Evolutionary conservation across 37 sponge, comb jelly and placozoan genomes (phyloP).

Genomic region (Chondrosia reniformis): DNA sequence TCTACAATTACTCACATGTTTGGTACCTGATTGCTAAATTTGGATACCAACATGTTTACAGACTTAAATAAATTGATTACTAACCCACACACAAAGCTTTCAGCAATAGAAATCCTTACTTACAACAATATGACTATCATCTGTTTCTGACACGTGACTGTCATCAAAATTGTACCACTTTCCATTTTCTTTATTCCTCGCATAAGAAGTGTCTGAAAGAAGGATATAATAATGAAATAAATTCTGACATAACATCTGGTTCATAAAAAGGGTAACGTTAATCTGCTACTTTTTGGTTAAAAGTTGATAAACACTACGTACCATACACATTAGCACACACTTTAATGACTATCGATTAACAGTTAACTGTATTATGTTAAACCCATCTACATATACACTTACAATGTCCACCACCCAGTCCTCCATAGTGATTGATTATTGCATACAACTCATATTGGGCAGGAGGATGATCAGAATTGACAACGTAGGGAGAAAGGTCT

Average conservation of each 20-base stretch:
- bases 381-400: conserved; percentile 36
- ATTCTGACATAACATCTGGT: not conserved
- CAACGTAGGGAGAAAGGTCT: conserved; percentile 38
- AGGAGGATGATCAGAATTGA: conserved; percentile 26
- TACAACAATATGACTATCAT: conserved; percentile 44
- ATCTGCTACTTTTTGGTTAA: no score
- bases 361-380: no score
- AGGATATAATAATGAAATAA: not conserved
- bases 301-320: no score
- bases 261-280: no score
- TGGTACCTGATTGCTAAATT: no score
- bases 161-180: conserved; percentile 96
- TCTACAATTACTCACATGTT: no score
- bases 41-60: no score
- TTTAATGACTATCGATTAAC: not conserved
- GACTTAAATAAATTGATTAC: no score
- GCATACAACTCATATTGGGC: conserved; percentile 86
- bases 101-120: no score
- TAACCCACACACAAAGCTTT: no score
- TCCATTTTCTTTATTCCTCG: conserved; percentile 60
- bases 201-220: conserved; percentile 80
- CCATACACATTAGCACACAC: not conserved
- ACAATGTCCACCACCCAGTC: conserved; percentile 98
- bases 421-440: conserved; percentile 95
- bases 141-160: conserved; percentile 74